Base-by-base conservation (phyloP, 2,113 vertebrate genomes). In the Nesogale talazaci region DNA sequence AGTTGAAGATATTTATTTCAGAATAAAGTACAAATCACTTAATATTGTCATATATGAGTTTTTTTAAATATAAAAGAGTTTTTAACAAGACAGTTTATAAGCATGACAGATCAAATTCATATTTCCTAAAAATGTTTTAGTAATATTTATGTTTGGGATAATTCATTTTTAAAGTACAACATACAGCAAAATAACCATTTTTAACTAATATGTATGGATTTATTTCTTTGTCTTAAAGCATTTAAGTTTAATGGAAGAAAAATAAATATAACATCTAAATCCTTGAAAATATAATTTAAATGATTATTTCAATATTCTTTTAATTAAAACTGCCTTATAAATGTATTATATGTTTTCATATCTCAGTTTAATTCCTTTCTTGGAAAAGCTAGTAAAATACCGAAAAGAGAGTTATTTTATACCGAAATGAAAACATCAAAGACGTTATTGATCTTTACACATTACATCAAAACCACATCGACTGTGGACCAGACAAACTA, bases 391-490 rank as follows among this genome's bases (percentile, higher is more conserved):
- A 82, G 84, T 9, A 81, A 74, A n/a, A 82, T 14, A 20, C 34
- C 77, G 22, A 94, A 92, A 86, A 61, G 78, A 2, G 22, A 22
- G 27, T 83, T 80, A 12, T 95, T 93, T 93, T 57, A 52, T 63
- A 69, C 34, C 36, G 74, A 91, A 93, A 83, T 89, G 52, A 93
- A 94, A 89, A 42, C 34, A 63, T 93, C 77, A 94, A 81, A 86
- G 34, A 22, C 77, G 40, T 31, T 94, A 83, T 84, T 91, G 84
- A 94, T 94, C 70, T 76, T 76, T 91, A 89, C 70, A 86, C 72
- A 91, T 83, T 59, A 76, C 40, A 89, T 93, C 85, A 91, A 91
- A 93, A 79, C 31, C 36, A 57, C 25, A 89, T 91, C 89, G 90
- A 95, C 79, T 91, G 38, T 65, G 40, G 29, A 29, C 65, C 23